Evolutionary conservation across 2,888 invertebrate species (phyloP).

Genomic region (Drosophila robusta): DNA sequence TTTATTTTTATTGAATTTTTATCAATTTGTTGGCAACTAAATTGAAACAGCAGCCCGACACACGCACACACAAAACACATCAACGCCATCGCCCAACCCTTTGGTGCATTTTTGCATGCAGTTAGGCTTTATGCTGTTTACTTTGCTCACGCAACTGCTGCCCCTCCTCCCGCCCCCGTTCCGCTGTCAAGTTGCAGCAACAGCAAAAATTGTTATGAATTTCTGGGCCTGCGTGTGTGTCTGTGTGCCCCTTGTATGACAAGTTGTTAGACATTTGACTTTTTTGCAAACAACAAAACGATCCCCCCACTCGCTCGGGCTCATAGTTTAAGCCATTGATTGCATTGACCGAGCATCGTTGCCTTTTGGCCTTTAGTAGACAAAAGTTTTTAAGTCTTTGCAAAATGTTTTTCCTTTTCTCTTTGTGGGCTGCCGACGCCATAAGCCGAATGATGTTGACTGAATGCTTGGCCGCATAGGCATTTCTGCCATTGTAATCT

Average conservation of each 20-base stretch:
- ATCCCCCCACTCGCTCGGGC: slow-evolving; percentile 5
- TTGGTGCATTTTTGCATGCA: slow-evolving; percentile 23
- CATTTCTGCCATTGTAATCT: slow-evolving; percentile 58
- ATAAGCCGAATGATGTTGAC: slow-evolving; percentile 70
- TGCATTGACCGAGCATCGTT: slow-evolving; percentile 68
- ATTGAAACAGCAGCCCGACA: slow-evolving; percentile 56
- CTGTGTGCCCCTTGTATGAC: slow-evolving; percentile 66
- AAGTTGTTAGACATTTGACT: slow-evolving; percentile 74
- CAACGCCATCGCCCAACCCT: slow-evolving; percentile 3
- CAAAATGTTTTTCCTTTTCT: slow-evolving; percentile 58
- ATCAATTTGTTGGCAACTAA: slow-evolving; percentile 70
- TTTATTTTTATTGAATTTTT: slow-evolving; percentile 72
- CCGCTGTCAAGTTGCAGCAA: slow-evolving; percentile 29
- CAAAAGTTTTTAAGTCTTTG: slow-evolving; percentile 69
- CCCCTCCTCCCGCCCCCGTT: too few relatives aligned
- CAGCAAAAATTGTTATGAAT: slow-evolving; percentile 70
- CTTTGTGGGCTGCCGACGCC: slow-evolving; percentile 38
- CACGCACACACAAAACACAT: slow-evolving; percentile 4
- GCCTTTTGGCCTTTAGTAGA: slow-evolving; percentile 53
- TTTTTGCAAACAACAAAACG: slow-evolving; percentile 39
- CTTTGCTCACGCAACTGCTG: slow-evolving; percentile 15
- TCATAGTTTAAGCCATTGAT: slow-evolving; percentile 75
- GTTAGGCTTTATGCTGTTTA: slow-evolving; percentile 38
- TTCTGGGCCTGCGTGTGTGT: slow-evolving; percentile 29
- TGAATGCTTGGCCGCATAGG: slow-evolving; percentile 59